Percentiles rank a stretch among this genome's conserved stretches.
Conservation (phyloP, 2,113 vertebrate species). For the Cnemophilus loriae region DNA sequence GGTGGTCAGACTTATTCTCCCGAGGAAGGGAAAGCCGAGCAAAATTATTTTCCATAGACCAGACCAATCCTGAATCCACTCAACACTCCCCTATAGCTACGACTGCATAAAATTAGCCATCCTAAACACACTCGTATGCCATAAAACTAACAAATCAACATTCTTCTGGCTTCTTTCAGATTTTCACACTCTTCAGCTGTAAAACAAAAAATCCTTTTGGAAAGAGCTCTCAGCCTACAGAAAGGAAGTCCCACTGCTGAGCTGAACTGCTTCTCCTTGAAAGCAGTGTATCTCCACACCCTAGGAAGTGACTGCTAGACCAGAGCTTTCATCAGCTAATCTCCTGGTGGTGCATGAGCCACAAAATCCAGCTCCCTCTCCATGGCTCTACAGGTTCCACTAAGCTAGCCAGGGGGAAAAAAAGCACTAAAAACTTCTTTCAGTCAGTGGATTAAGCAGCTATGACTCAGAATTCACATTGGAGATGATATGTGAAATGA, state of each 20-base stretch:
- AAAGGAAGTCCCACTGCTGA: background rate
- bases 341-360: background rate
- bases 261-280: background rate
- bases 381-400: background rate
- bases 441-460: background rate
- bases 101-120: background rate
- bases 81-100: background rate
- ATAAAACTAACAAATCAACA: background rate
- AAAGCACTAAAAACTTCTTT: background rate
- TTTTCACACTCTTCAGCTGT: background rate
- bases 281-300: background rate
- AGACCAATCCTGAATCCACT: background rate
- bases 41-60: background rate
- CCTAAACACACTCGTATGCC: background rate
- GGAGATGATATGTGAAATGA: background rate
- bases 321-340: background rate
- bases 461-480: background rate
- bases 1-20: fast-evolving
- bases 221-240: background rate
- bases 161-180: background rate
- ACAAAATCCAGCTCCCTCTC: background rate
- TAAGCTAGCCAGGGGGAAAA: background rate
- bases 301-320: background rate
- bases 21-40: background rate
- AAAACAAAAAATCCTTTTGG: background rate